Base-by-base conservation (phyloP, 2,888 invertebrate genomes). In the Eupeodes luniger region DNA sequence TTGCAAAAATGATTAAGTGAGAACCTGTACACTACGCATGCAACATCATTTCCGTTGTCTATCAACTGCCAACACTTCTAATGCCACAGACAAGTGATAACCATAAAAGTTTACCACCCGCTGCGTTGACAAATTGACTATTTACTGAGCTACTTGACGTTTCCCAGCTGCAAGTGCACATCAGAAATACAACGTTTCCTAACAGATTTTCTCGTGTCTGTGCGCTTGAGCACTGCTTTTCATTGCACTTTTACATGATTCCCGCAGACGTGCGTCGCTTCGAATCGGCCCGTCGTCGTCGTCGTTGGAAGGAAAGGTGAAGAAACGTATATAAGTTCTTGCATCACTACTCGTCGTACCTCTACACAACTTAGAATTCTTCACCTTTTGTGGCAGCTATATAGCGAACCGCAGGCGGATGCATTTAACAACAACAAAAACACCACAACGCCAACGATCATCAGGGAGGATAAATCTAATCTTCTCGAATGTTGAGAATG, bases 11-110 rank as follows among this genome's bases (percentile, higher is more conserved):
- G 61, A 74, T 74, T 69, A 47, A 74, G 57, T 44, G 53, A 27
- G 27, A 47, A 36, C 62, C 49, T 51, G 75, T 51, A 40, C 11
- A 53, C 47, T 40, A 19, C 16, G 16, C 27, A 27, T 44, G 74
- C 55, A 36, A 47, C 53, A 55, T 40, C 76, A 64, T 81, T 88
- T 64, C 53, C 53, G 74, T 81, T 88, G 88, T 88, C 88, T 78
- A 85, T 88, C 84, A 88, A 49, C 88, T 88, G 88, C 78, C 81
- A 88, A 84, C 84, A 84, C 81, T 81, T 88, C 88, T 88, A 88
- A 88, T 81, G 75, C 78, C 66, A 62, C 34, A 47, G 76, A 87
- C 87, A 87, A 74, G 87, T 88, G 77, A 78, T 78, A 69, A 67
- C 81, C 81, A 88, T 78, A 78, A 81, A 78, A 85, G 78, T 88